Conservation (phyloP, 2,888 invertebrate species). For the Sturmia bella region DNA sequence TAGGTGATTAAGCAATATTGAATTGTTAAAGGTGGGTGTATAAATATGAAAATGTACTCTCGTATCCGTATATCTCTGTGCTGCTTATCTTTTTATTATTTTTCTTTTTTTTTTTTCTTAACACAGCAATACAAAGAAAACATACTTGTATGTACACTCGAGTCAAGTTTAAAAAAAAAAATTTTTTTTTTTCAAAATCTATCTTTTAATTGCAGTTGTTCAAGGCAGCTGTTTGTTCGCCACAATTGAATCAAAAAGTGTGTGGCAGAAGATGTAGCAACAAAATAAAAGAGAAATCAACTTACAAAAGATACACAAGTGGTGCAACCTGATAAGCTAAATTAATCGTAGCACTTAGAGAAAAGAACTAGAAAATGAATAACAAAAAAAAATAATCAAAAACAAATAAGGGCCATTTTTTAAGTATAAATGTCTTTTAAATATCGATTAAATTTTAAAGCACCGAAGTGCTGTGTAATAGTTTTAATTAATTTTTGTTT, state of each 20-base stretch:
- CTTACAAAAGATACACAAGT: slow-evolving; percentile 66
- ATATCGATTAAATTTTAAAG: slow-evolving; percentile 47
- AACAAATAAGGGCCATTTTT: slow-evolving; percentile 39
- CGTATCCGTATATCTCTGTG: slow-evolving; percentile 30
- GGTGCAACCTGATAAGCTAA: slow-evolving; percentile 69
- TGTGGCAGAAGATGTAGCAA: slow-evolving; percentile 36
- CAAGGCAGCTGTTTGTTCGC: slow-evolving; percentile 56
- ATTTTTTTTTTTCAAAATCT: slow-evolving; percentile 55
- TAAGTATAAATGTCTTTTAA: slow-evolving; percentile 49
- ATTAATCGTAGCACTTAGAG: slow-evolving; percentile 69
- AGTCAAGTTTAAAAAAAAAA: slow-evolving; percentile 11
- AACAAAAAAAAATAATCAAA: background rate
- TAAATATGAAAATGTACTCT: slow-evolving; percentile 35
- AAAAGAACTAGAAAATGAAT: slow-evolving; percentile 26
- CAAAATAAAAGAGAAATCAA: slow-evolving; percentile 24
- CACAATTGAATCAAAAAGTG: slow-evolving; percentile 34
- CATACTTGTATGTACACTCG: slow-evolving; percentile 3
- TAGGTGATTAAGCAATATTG: slow-evolving; percentile 68
- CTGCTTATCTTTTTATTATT: slow-evolving; percentile 57
- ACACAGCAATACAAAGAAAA: slow-evolving; percentile 20
- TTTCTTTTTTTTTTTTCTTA: background rate
- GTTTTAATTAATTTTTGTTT: slow-evolving; percentile 55
- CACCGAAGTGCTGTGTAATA: slow-evolving; percentile 44
- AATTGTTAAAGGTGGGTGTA: slow-evolving; percentile 66
- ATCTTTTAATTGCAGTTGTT: slow-evolving; percentile 66